Percentiles rank a stretch among this genome's conserved stretches.
Conservation (phyloP, 1,140 invertebrate genomes). For the Drosophila sechellia region DNA sequence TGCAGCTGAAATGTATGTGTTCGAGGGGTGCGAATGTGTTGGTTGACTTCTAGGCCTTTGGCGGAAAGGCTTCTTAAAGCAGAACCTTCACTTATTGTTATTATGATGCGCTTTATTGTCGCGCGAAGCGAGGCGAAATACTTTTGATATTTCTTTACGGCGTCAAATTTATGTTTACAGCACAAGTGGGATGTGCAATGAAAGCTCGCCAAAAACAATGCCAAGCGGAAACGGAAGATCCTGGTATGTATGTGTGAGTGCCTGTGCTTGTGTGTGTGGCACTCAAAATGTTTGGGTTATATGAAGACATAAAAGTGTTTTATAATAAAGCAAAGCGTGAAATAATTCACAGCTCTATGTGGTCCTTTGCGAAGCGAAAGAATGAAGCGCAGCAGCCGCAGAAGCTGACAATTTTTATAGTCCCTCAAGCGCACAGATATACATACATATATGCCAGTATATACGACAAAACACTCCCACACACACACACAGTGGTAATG, state of each 20-base stretch:
- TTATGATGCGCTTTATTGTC: constrained; percentile 81
- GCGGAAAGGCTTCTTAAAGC: constrained; percentile 30
- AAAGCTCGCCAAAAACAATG: constrained; percentile 65
- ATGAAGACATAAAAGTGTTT: constrained; percentile 83
- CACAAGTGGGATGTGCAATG: constrained; percentile 72
- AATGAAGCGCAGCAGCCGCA: constrained; percentile 42
- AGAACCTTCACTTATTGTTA: constrained; percentile 55
- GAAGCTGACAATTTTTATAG: constrained; percentile 82
- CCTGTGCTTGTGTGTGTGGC: constrained; percentile 11
- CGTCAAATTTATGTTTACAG: constrained; percentile 79
- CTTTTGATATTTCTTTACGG: constrained; percentile 50
- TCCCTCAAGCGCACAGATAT: constrained; percentile 32
- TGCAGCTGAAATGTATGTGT: constrained; percentile 52
- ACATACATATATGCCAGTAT: not conserved
- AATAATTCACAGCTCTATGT: constrained; percentile 74
- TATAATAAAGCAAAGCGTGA: constrained; percentile 82
- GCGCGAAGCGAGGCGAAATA: constrained; percentile 50
- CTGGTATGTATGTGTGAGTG: constrained; percentile 10
- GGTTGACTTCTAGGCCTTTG: constrained; percentile 37
- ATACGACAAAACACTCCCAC: not conserved
- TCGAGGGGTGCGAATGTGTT: not conserved
- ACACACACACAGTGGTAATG: constrained; percentile 52
- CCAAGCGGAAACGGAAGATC: constrained; percentile 56
- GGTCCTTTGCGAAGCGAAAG: constrained; percentile 13
- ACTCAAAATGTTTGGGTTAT: constrained; percentile 76